These are phyloP conservation scores for Pachycephala philippinensis DNA, from an alignment of 2,113 vertebrate species.

Conservation along the genomic window DNA sequence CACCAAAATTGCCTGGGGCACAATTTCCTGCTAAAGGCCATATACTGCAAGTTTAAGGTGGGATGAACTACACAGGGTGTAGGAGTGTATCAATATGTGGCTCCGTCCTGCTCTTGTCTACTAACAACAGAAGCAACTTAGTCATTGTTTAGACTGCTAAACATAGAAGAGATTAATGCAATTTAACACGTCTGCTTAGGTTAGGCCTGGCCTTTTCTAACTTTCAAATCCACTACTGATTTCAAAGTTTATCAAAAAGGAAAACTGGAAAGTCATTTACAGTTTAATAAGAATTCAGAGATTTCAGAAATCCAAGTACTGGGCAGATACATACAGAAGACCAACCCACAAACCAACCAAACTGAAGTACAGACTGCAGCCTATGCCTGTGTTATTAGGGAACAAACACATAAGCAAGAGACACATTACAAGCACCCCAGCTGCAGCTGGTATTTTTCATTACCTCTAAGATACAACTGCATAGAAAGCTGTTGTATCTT, in stretches of 20 bases:
- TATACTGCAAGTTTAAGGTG: neutral
- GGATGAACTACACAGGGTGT: neutral
- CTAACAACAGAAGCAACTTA: neutral
- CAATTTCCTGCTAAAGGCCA: neutral
- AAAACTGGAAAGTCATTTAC: neutral
- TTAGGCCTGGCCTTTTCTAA: neutral
- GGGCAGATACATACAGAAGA: neutral
- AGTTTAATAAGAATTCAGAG: neutral
- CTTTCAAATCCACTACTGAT: neutral
- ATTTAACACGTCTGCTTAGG: neutral
- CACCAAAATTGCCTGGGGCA: neutral
- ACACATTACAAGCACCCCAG: neutral
- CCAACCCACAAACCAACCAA: neutral
- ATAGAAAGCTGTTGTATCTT: neutral
- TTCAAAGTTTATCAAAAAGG: neutral
- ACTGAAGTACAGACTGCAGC: neutral
- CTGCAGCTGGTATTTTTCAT: neutral
- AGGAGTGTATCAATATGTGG: fast-evolving
- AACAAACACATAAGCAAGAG: neutral
- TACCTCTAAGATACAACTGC: neutral
- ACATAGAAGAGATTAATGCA: neutral
- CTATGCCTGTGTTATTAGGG: neutral
- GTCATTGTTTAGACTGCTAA: neutral
- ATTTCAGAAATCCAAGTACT: neutral
- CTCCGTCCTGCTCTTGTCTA: neutral